Base-by-base conservation (phyloP, 2,797 vertebrate species). In the Sebastolobus altivelis region DNA sequence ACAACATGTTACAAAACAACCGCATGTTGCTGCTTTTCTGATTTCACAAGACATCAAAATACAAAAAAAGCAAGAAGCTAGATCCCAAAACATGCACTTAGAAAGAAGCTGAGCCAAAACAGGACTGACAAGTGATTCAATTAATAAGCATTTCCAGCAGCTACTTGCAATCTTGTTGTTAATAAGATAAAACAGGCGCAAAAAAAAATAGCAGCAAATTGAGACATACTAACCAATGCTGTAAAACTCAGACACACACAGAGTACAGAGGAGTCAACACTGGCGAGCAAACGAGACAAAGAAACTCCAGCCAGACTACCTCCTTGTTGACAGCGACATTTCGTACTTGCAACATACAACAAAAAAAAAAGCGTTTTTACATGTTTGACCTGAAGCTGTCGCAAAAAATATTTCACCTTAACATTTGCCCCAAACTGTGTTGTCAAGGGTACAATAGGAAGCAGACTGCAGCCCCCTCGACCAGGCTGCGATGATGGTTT, bases 221-320 rank as follows among this genome's bases (percentile, higher is more conserved):
- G 13, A 75, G 31, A 20, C 9, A 55, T 16, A 43, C 3, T 18
- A 65, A 14, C 5, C 10, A 54, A 5, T 25, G 25, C 49, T 49
- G 12, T 33, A 29, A 29, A 66, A 86, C 65, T 80, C 69, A 68
- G 61, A 52, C 52, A 65, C n/a, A 55, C 18, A 73, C 27, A 59
- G 11, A 56, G 63, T 62, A 37, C 25, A 67, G 55, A 59, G 65
- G 65, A 88, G 75, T 85, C 80, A 83, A 87, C 82, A 88, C 72
- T 69, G 78, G 72, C 68, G 85, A 92, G 73, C 62, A 66, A 62
- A 73, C 83, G 38, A 89, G 89, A 93, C 91, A 94, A 92, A 94
- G 90, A 94, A 91, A 88, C 58, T 93, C 88, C 84, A 84, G 75
- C 46, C 80, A 77, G 70, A 76, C 83, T 75, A 18, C 77, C 79